A percentile compares a stretch with the other conserved stretches of the same genome.
Conservation (phyloP, 1,140 invertebrate genomes). For the Pteromalus puparum region DNA sequence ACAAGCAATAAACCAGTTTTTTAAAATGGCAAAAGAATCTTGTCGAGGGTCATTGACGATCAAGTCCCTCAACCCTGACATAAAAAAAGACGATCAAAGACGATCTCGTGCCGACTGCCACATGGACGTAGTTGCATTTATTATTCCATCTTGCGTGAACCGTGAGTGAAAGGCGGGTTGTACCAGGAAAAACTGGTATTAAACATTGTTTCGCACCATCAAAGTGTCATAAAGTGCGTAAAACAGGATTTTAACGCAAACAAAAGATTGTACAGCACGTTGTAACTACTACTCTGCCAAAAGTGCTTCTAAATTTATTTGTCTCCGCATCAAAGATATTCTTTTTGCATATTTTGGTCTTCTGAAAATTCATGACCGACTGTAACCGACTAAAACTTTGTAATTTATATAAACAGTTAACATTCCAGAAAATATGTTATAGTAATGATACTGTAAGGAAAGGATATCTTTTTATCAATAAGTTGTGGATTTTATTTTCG, state of each 20-base stretch:
- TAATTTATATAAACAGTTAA: no score
- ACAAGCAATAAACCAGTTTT: neutral
- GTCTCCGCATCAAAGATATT: no score
- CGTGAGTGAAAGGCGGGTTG: neutral
- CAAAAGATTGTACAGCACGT: no score
- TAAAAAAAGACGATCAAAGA: neutral
- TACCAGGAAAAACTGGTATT: conserved; percentile 6
- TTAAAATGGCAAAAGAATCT: neutral
- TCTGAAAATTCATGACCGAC: no score
- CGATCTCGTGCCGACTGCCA: neutral
- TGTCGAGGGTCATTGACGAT: neutral
- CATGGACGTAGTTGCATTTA: conserved; percentile 6
- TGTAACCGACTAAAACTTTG: no score
- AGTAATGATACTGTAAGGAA: neutral
- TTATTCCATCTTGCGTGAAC: conserved; percentile 1
- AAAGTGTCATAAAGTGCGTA: neutral
- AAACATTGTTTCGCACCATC: neutral
- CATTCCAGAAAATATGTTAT: neutral
- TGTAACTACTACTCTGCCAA: no score
- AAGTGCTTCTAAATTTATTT: no score
- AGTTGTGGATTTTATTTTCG: no score
- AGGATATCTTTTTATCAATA: no score
- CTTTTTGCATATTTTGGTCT: no score
- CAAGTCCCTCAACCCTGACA: conserved; percentile 19
- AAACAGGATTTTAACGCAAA: neutral